Percentiles rank a stretch among this genome's conserved stretches.
Evolutionary conservation across 92 coral and sea anemone genomes (phyloP).

Genomic region (Actinostola sp.): DNA sequence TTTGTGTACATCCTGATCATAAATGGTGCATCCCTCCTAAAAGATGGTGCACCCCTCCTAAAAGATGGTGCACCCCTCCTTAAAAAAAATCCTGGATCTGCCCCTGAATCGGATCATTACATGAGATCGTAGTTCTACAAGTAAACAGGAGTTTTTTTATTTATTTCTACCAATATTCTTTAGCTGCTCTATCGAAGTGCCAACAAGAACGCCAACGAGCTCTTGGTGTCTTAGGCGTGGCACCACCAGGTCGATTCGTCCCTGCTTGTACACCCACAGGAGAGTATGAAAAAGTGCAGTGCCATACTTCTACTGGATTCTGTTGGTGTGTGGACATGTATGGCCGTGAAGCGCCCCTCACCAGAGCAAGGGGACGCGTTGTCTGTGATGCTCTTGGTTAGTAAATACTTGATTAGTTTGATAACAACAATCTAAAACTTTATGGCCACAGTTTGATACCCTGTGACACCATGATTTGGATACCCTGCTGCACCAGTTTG

Average conservation of each 20-base stretch:
- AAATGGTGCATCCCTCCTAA: no score
- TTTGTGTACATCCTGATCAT: no score
- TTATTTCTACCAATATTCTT: background rate
- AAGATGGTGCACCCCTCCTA: no score
- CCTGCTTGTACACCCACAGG: conserved; percentile 79
- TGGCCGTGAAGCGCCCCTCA: conserved; percentile 52
- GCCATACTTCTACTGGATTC: conserved; percentile 69
- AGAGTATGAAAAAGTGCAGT: conserved; percentile 73
- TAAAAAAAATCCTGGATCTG: no score
- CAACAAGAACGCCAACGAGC: conserved; percentile 62
- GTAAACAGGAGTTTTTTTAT: background rate
- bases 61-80: no score
- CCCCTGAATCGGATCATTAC: no score
- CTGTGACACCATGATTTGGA: no score
- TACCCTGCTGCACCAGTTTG: no score
- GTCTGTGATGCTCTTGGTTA: conserved; percentile 34
- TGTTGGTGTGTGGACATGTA: conserved; percentile 89
- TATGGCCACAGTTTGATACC: no score
- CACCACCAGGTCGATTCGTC: conserved; percentile 76
- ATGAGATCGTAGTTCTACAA: no score
- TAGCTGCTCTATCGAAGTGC: conserved; percentile 74
- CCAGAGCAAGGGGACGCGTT: conserved; percentile 41
- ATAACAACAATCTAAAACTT: no score
- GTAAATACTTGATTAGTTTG: no score
- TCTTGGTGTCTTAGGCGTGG: conserved; percentile 61